Evolutionary conservation across 2,888 invertebrate genomes (phyloP), one percentile per base, ranked within the genome.

Genomic region (Catocala sponsa): DNA sequence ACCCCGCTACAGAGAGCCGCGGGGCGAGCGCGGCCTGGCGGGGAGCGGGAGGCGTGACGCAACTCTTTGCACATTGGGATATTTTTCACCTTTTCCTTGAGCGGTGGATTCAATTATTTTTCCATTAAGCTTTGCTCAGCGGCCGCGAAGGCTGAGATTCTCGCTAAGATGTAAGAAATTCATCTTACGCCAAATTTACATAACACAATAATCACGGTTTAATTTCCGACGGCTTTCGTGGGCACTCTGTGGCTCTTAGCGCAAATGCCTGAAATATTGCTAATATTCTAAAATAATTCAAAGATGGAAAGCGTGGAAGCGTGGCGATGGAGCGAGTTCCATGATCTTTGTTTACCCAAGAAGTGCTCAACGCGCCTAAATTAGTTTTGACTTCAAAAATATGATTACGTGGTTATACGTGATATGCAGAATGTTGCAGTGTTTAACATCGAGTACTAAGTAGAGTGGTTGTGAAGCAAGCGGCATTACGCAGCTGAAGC

Each of bases 21-120:
- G 32, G 38, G 32, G 2, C 6, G 50, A 2, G 0, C 25, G 10
- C 35, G 5, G 12, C 6, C 9, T 12, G 5, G 32, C 13, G 15
- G 7, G 46, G 6, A 25, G 43, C 15, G 15, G 15, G 15, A 15
- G 15, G 15, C 15, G 15, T 15, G 15, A n/a, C 10, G 54, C 59
- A 65, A 78, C 68, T 76, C 68, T 69, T 74, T 64, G 62, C 47
- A 47, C 60, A 70, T 74, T 76, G 48, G 65, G 65, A 68, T 68
- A 76, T 72, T 79, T n/a, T 79, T 70, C 77, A 72, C 76, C 63
- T 75, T 63, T 70, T 70, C 67, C 59, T 63, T 71, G 59, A 60
- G 59, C 59, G 55, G 43, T 49, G 67, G 60, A 78, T 79, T 77
- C 70, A 79, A 80, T 79, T 80, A 79, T 77, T 71, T 79, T 77